phyloP scores from a whole-genome alignment of 2,888 invertebrate species.

The Leucophenga maculata region DNA sequence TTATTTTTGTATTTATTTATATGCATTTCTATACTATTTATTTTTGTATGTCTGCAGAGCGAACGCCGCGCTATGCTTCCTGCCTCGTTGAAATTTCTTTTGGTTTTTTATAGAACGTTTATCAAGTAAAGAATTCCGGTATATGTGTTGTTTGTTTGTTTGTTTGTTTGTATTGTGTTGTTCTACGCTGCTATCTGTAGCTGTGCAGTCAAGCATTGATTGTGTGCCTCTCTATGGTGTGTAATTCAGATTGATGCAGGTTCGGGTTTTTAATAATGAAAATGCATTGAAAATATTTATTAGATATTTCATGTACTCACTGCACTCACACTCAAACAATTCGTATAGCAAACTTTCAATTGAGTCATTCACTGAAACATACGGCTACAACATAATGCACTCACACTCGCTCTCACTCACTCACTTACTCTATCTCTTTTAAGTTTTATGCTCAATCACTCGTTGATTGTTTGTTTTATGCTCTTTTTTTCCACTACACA shows the following conservation, averaged over 20 bases:
- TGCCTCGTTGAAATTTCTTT: neutral
- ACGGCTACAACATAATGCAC: neutral
- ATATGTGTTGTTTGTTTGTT: neutral
- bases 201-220: conserved; percentile 3
- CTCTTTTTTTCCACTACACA: neutral
- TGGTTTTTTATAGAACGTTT: neutral
- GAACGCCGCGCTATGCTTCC: neutral
- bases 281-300: neutral
- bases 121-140: conserved; percentile 12
- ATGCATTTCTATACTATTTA: neutral
- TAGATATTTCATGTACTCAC: neutral
- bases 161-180: neutral
- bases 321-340: neutral
- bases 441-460: conserved; percentile 25
- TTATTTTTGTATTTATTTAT: neutral
- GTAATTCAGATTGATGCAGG: conserved; percentile 55
- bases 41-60: neutral
- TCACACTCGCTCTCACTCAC: conserved; percentile 1
- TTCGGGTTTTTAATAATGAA: conserved; percentile 39
- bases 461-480: conserved; percentile 21
- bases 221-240: conserved; percentile 4
- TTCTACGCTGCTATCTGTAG: neutral
- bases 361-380: neutral
- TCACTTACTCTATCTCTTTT: neutral
- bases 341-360: neutral